Base-by-base conservation (phyloP, 2,797 vertebrate species). In the Squalus acanthias region DNA sequence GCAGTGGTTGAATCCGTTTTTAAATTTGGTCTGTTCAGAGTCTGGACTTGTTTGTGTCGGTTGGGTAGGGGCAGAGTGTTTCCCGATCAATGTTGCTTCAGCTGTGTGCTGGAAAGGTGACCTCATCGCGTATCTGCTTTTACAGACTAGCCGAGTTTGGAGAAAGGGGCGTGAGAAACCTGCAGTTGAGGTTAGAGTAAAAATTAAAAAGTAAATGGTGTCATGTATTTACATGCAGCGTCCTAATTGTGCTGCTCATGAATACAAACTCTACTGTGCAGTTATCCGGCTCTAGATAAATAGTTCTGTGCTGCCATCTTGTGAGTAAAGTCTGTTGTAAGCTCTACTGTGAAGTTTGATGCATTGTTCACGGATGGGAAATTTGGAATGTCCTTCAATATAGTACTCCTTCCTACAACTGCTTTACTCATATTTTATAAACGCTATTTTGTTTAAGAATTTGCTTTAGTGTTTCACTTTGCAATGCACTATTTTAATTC, bases 241-340 rank as follows among this genome's bases (percentile, higher is more conserved):
- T n/a, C 7, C 15, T 20, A n/a, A 67, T 67, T 8, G 0, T 22
- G 33, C 60, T 92, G 60, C 89, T 92, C 60, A 67, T 65, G 60
- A 93, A 93, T 67, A 93, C 63, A 69, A 69, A 67, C 91, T 9
- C 91, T 46, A 1, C 33, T 46, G 63, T 39, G 15, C 3, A 2
- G 63, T 50, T 85, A 50, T 85, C 91, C 3, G 91, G 1, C 91
- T 69, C 22, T 20, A 93, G 24, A 46, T 93, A 93, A 93, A 22
- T 93, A 93, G 63, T 93, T 93, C 33, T 93, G 91, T 63, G 9
- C 91, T 93, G 63, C 91, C 91, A 69, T 93, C 63, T 69, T 93
- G 91, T 69, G 63, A 39, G n/a, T 69, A 69, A 93, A 50, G 20
- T 24, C 20, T 50, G 79, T 13, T 82, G 46, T 82, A 82, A 85